Evolutionary conservation across 2,797 vertebrate genomes (phyloP), one percentile per base, ranked within the genome.

Genomic region (Neosalanx taihuensis): DNA sequence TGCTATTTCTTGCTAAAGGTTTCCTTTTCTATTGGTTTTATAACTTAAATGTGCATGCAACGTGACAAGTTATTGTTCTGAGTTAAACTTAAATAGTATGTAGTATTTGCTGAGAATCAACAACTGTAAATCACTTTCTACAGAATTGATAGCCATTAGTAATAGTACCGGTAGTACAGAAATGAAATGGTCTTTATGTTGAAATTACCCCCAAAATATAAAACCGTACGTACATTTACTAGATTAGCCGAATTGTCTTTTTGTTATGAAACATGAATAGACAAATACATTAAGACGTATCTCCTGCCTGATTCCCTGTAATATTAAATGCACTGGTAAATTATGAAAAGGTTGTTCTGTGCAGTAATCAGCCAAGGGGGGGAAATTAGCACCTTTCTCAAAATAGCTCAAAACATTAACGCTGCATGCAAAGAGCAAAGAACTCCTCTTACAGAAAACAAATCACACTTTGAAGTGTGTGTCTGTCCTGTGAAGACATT

Each of bases 141-240:
- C 80, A 84, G 81, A 63, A 81, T 75, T 70, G 83, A 84, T n/a
- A n/a, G n/a, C n/a, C n/a, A n/a, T n/a, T n/a, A n/a, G n/a, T n/a
- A 26, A 26, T 26, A 26, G 23, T 26, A 26, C 23, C 23, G 23
- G 23, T 26, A 26, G 23, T 26, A 26, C 86, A 88, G 86, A 87
- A 86, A 87, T 67, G 85, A 86, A 89, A 86, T 85, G 84, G 83
- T 82, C 77, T 83, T 81, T 79, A 74, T 83, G 84, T 49, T 76
- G 74, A 87, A 86, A 89, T 86, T 84, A 80, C 81, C 86, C 81
- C 86, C 85, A 86, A 83, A 79, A 78, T 78, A 68, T 78, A 86
- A 85, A 75, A 75, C 77, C 79, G 73, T 59, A 73, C 79, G 73
- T 59, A 73, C 35, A 35, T 35, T 35, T 35, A 35, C 35, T 37